A percentile compares a stretch with the other conserved stretches of the same genome.
phyloP scores from a whole-genome alignment of 2,888 invertebrate genomes.

The Himalopsyche anomala region DNA sequence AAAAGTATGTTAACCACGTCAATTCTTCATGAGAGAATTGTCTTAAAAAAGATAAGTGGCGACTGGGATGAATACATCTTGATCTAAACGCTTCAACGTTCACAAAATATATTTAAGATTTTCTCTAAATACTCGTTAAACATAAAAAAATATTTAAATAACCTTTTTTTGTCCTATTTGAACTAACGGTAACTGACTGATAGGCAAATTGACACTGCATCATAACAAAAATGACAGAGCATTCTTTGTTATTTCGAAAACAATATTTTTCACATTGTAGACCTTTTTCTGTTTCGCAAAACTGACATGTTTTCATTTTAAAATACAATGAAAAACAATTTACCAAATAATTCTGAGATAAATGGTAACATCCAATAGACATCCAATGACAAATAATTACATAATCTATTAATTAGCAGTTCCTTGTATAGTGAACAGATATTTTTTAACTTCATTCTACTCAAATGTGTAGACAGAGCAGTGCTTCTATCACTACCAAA shows the following conservation, averaged over 20 bases:
- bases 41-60: no score
- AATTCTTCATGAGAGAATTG: neutral
- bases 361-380: conserved; percentile 59
- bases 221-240: conserved; percentile 40
- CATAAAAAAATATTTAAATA: conserved; percentile 42
- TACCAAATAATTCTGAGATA: conserved; percentile 52
- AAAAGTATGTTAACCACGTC: conserved; percentile 1
- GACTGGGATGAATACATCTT: conserved; percentile 39
- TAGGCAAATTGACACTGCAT: conserved; percentile 49
- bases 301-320: conserved; percentile 50
- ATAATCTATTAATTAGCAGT: conserved; percentile 47
- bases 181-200: conserved; percentile 63
- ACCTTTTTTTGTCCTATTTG: conserved; percentile 52
- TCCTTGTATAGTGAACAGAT: conserved; percentile 26
- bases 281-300: conserved; percentile 46
- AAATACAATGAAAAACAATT: conserved; percentile 54
- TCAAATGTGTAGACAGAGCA: conserved; percentile 54
- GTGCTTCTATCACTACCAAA: conserved; percentile 55
- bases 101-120: conserved; percentile 48
- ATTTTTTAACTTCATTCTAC: conserved; percentile 43
- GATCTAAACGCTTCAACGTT: conserved; percentile 5
- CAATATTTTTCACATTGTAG: conserved; percentile 48
- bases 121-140: conserved; percentile 46
- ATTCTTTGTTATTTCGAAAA: conserved; percentile 36
- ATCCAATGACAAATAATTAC: conserved; percentile 49